Base-by-base conservation (phyloP, 2,113 vertebrate genomes). In the Nannobrachium achirus region DNA sequence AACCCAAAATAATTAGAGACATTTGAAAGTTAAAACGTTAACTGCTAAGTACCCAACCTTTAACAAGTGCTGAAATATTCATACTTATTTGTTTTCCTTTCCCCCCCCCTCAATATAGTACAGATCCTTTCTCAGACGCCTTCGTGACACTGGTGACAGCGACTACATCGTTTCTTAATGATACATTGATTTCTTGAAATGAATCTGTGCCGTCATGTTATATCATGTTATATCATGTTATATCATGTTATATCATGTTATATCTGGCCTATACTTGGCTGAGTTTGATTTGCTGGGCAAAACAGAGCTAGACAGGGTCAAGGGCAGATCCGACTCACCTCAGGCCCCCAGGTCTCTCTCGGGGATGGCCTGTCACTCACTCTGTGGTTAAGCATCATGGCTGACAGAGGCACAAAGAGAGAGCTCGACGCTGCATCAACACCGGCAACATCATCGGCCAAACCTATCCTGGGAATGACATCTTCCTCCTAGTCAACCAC, bases 281-380 rank as follows among this genome's bases (percentile, higher is more conserved):
- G 76, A 79, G 79, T 87, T 83, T 77, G 70, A 84, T 78, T 73
- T 79, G 81, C 79, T 80, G 66, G 77, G 81, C 83, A 85, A 86
- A 84, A 85, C 73, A 83, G 73, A 79, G 76, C 57, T 50, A 79
- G 79, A 85, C 83, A 85, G 86, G 89, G 89, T 90, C 87, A 91
- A 90, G 86, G 85, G 87, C 82, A 86, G 72, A 84, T 87, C 84
- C 83, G 81, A 86, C 88, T 91, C 86, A 90, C 89, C 88, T 91
- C 84, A 84, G 81, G 76, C 83, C 85, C 83, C 86, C 74, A 81
- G 69, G 66, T 75, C 79, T 83, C 84, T 80, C 80, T 33, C 58
- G 80, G 81, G 86, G 88, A 66, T 42, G 69, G 84, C 84, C 86
- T 85, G 89, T 82, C 88, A 87, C 81, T 86, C 87, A 88, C 80